These are phyloP conservation scores for Caenorhabditis zanzibari DNA, from an alignment of 2,888 invertebrate genomes.

Conservation along the genomic window DNA sequence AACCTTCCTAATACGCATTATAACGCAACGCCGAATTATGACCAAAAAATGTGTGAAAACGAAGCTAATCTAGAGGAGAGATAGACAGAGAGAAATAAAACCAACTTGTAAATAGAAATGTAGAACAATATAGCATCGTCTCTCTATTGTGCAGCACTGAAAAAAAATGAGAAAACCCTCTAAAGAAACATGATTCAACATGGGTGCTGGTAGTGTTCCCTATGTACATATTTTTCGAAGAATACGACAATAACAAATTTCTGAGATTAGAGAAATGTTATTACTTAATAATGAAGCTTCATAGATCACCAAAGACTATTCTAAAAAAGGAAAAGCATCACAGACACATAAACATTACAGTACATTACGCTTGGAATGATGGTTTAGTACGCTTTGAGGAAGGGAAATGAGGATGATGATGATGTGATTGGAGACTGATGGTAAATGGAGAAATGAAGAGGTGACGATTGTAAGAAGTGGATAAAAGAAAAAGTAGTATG, in stretches of 20 bases:
- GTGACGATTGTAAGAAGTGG: slow-evolving; percentile 45
- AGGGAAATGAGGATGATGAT: slow-evolving; percentile 22
- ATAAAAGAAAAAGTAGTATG: slow-evolving; percentile 36
- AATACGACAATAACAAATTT: slow-evolving; percentile 11
- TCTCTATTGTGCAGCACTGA: slow-evolving; percentile 14
- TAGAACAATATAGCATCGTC: slow-evolving; percentile 20
- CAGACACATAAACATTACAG: slow-evolving; percentile 57
- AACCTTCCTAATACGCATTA: slow-evolving; percentile 45
- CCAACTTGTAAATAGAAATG: slow-evolving; percentile 1
- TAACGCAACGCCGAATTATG: slow-evolving; percentile 8
- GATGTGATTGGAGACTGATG: slow-evolving; percentile 55
- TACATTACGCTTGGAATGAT: slow-evolving; percentile 56
- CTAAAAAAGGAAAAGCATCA: slow-evolving; percentile 26
- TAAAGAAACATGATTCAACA: slow-evolving; percentile 50
- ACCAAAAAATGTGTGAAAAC: slow-evolving; percentile 5
- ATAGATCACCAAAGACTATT: slow-evolving; percentile 14
- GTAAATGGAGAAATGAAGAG: slow-evolving; percentile 46
- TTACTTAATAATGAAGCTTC: too few relatives aligned
- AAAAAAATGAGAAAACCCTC: slow-evolving; percentile 8
- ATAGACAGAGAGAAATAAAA: background rate
- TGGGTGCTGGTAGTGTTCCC: slow-evolving; percentile 28
- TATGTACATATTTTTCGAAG: slow-evolving; percentile 1
- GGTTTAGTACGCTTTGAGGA: slow-evolving; percentile 36
- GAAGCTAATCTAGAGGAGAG: slow-evolving; percentile 16
- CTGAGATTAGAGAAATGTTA: too few relatives aligned